Percentiles rank a stretch among this genome's conserved stretches.
Evolutionary conservation across 2,797 vertebrate species (phyloP).

Genomic region (Malurus leucopterus): DNA sequence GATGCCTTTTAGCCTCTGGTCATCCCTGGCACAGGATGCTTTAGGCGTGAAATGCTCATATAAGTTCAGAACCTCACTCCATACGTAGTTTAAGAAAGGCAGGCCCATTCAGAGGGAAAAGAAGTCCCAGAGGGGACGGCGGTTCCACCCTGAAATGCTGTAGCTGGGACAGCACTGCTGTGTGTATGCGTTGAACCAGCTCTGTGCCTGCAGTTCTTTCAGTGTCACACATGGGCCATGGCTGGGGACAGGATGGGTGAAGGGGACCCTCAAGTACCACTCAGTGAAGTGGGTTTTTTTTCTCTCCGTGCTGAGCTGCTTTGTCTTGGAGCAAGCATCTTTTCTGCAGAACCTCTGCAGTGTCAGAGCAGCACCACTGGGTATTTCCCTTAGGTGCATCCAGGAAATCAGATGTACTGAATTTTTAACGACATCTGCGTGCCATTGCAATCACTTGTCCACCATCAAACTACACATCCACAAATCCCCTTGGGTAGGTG

Average conservation of each 20-base stretch:
- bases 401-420: neutral
- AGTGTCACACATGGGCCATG: rapidly evolving
- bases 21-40: neutral
- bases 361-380: neutral
- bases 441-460: neutral
- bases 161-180: rapidly evolving
- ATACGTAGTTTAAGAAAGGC: neutral
- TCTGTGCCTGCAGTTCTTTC: neutral
- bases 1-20: neutral
- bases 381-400: neutral
- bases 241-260: rapidly evolving
- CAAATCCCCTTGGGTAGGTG: neutral
- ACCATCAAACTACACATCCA: neutral
- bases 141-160: rapidly evolving
- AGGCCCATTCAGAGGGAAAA: rapidly evolving
- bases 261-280: neutral
- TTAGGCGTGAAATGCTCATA: neutral
- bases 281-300: rapidly evolving
- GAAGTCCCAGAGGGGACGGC: rapidly evolving
- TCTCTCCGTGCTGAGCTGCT: rapidly evolving
- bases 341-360: neutral
- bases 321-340: rapidly evolving
- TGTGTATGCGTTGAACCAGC: neutral
- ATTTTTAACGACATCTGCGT: neutral
- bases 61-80: rapidly evolving